These are phyloP conservation scores for Conistra vaccinii DNA, from an alignment of 2,888 invertebrate genomes.

Conservation along the genomic window DNA sequence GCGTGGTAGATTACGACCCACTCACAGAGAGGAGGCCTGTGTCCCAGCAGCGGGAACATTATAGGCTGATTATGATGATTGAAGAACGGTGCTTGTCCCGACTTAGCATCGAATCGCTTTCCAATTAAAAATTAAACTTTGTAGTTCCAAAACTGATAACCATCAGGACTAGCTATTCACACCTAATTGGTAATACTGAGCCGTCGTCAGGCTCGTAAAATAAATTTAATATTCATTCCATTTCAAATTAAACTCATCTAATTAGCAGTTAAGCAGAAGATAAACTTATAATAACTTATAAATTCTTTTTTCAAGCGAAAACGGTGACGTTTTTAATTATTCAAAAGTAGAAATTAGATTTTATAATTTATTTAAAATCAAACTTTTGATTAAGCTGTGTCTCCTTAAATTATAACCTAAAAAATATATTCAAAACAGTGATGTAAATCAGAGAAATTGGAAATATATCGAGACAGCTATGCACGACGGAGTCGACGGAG, in stretches of 20 bases:
- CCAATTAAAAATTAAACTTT: constrained; percentile 23
- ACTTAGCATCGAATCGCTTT: neutral
- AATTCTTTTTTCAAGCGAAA: constrained; percentile 49
- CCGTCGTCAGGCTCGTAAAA: constrained; percentile 33
- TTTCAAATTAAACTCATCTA: constrained; percentile 58
- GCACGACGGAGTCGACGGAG: constrained; percentile 12
- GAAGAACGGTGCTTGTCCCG: neutral
- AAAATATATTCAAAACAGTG: constrained; percentile 39
- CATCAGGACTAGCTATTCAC: constrained; percentile 29
- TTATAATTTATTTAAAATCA: constrained; percentile 47
- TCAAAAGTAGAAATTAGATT: constrained; percentile 40
- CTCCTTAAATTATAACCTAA: constrained; percentile 20
- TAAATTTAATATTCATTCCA: constrained; percentile 55
- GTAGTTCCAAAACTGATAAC: constrained; percentile 14
- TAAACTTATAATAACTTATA: constrained; percentile 49
- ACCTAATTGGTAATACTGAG: constrained; percentile 43
- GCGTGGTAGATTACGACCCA: no score
- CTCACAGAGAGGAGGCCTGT: no score
- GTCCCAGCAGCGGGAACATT: no score
- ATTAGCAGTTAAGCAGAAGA: constrained; percentile 56
- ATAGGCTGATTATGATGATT: no score
- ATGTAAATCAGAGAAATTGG: constrained; percentile 51
- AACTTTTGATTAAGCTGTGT: constrained; percentile 38
- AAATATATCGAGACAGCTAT: constrained; percentile 53
- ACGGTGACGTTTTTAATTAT: constrained; percentile 28